Percentiles rank a stretch among this genome's conserved stretches.
Conservation (phyloP, 2,113 vertebrate genomes). For the Rissa tridactyla region DNA sequence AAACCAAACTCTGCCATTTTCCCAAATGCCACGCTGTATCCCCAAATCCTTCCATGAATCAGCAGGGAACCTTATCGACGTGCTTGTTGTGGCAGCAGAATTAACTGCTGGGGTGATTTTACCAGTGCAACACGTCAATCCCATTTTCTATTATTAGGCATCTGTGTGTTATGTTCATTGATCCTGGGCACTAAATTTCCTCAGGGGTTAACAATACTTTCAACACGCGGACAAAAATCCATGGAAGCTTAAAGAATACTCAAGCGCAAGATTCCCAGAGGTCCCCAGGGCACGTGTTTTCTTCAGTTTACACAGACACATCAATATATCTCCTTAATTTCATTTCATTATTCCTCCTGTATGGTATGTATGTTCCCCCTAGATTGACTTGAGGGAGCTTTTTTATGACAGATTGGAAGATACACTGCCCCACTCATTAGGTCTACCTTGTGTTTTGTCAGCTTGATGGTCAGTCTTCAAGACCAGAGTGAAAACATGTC, state of each 20-base stretch:
- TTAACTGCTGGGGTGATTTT: constrained; percentile 61
- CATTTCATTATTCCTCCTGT: not conserved
- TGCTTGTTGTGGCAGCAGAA: constrained; percentile 56
- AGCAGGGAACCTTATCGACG: constrained; percentile 62
- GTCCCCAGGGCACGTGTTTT: not conserved
- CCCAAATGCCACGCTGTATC: not conserved
- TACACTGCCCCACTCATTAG: not conserved
- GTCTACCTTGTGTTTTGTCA: not conserved
- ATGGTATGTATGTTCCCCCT: not conserved
- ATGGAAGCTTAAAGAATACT: constrained; percentile 66
- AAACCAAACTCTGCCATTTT: not conserved
- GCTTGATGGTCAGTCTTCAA: not conserved
- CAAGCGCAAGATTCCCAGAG: constrained; percentile 25
- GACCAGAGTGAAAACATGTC: not conserved
- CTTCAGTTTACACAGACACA: constrained; percentile 34
- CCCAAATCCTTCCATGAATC: constrained; percentile 20
- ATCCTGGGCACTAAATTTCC: constrained; percentile 61
- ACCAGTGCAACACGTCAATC: constrained; percentile 54
- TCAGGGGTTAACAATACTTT: constrained; percentile 64
- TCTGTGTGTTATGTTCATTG: constrained; percentile 58
- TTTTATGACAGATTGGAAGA: not conserved
- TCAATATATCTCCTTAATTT: constrained; percentile 55
- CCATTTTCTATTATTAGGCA: constrained; percentile 58
- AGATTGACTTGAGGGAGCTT: not conserved
- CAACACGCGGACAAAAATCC: constrained; percentile 56